Percentiles rank a stretch among this genome's conserved stretches.
Evolutionary conservation across 2,113 vertebrate species (phyloP).

Genomic region (Carettochelys insculpta): DNA sequence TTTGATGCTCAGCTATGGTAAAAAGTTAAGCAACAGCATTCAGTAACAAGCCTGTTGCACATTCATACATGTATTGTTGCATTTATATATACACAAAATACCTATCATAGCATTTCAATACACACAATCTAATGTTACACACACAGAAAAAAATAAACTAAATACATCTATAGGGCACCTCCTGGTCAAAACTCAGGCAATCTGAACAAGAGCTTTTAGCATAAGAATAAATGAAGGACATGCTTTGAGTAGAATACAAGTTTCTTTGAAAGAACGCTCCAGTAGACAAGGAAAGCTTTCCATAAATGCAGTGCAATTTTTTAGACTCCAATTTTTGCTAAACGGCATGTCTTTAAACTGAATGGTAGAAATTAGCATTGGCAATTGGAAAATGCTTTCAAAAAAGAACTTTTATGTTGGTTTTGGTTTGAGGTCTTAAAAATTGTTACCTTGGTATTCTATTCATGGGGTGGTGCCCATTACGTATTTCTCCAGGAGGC

Average conservation of each 20-base stretch:
- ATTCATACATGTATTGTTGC: slow-evolving; percentile 81
- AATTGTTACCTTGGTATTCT: slow-evolving; percentile 20
- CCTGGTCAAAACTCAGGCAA: slow-evolving; percentile 78
- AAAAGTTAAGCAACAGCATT: slow-evolving; percentile 79
- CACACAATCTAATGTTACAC: slow-evolving; percentile 77
- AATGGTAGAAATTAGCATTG: slow-evolving; percentile 70
- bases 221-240: slow-evolving; percentile 73
- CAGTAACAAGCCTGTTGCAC: slow-evolving; percentile 81
- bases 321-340: slow-evolving; percentile 67
- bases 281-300: slow-evolving; percentile 72
- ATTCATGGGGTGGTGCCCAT: slow-evolving; percentile 20
- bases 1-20: slow-evolving; percentile 70
- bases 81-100: slow-evolving; percentile 82
- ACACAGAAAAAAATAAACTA: slow-evolving; percentile 72
- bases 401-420: slow-evolving; percentile 35
- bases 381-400: slow-evolving; percentile 54
- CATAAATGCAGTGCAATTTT: slow-evolving; percentile 76
- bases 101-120: slow-evolving; percentile 79
- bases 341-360: slow-evolving; percentile 72
- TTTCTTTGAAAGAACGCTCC: slow-evolving; percentile 60
- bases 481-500: slow-evolving; percentile 46
- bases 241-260: slow-evolving; percentile 76
- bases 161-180: slow-evolving; percentile 73
- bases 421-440: slow-evolving; percentile 42
- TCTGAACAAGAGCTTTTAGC: slow-evolving; percentile 76